Percentiles rank a stretch among this genome's conserved stretches.
Conservation (phyloP, 2,888 invertebrate genomes). For the Hesperia comma region DNA sequence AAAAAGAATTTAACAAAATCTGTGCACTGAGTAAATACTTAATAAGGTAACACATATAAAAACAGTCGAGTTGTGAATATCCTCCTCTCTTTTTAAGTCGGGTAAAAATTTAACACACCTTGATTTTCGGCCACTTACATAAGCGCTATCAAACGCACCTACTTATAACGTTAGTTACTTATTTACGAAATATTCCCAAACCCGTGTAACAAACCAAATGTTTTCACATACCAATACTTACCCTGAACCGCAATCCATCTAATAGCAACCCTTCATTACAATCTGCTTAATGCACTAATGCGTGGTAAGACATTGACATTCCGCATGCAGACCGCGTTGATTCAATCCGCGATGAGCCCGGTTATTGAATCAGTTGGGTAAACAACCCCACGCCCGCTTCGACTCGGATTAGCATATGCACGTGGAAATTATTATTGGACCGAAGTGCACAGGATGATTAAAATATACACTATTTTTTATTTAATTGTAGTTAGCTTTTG, state of each 20-base stretch:
- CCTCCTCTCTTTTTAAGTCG: no score
- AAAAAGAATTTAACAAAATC: no score
- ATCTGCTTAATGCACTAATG: constrained; percentile 74
- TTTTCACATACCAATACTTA: not conserved
- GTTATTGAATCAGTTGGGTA: constrained; percentile 79
- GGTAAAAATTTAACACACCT: no score
- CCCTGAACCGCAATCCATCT: not conserved
- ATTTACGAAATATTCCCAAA: no score
- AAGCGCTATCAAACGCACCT: no score
- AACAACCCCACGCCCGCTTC: constrained; percentile 67
- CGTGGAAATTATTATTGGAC: constrained; percentile 35
- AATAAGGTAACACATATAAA: no score
- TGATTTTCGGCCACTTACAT: no score
- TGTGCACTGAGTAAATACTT: no score
- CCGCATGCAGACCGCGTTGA: constrained; percentile 62
- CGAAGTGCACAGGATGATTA: not conserved
- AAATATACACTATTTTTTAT: not conserved
- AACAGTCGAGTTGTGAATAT: no score
- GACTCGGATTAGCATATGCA: constrained; percentile 59
- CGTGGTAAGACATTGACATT: constrained; percentile 73
- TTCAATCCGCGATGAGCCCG: constrained; percentile 69
- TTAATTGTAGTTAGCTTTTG: not conserved
- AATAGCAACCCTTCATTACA: constrained; percentile 38
- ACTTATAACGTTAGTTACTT: no score
- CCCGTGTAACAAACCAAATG: not conserved